Evolutionary conservation across 2,797 vertebrate species (phyloP).

Genomic region (Falco peregrinus): DNA sequence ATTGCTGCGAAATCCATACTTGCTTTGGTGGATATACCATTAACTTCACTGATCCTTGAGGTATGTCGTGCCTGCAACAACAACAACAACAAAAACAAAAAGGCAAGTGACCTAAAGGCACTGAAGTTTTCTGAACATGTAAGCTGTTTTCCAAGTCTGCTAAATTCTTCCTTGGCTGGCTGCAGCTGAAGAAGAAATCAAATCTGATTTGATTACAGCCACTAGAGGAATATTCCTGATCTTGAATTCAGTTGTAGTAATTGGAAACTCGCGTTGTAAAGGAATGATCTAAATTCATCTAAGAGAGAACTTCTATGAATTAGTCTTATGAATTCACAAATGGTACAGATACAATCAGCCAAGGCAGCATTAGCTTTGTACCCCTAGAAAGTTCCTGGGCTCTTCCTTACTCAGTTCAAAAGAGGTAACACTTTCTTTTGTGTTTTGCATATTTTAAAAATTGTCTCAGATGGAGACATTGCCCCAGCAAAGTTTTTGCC

Average conservation of each 20-base stretch:
- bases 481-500: constrained; percentile 38
- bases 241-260: constrained; percentile 38
- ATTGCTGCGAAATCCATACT: not conserved
- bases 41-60: not conserved
- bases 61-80: not conserved
- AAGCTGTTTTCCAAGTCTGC: not conserved
- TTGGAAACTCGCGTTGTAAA: constrained; percentile 34
- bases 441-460: not conserved
- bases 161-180: not conserved
- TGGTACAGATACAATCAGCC: not conserved
- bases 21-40: not conserved
- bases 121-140: not conserved
- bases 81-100: not conserved
- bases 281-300: constrained; percentile 30
- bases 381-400: not conserved
- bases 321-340: not conserved
- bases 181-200: constrained; percentile 29
- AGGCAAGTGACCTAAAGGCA: not conserved
- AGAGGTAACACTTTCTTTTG: not conserved
- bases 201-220: constrained; percentile 41
- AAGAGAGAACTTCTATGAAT: not conserved
- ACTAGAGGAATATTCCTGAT: constrained; percentile 39
- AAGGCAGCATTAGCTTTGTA: constrained; percentile 11
- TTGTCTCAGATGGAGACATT: constrained; percentile 20
- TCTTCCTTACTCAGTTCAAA: not conserved